Evolutionary conservation across 1,140 invertebrate species (phyloP).

Genomic region (Trypoxylus dichotomus): DNA sequence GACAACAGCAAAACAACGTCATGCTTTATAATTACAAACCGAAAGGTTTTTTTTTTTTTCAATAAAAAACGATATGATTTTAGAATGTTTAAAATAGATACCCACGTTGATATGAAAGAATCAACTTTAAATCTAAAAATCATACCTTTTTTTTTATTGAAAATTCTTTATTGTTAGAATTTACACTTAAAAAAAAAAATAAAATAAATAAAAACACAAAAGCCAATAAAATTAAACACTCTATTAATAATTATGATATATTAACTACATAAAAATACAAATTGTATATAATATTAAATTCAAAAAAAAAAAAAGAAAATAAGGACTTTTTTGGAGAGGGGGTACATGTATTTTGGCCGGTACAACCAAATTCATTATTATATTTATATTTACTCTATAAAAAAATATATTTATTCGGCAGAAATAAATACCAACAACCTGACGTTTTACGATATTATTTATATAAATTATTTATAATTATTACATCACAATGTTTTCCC

Average conservation of each 20-base stretch:
- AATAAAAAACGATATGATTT: no score
- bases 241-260: constrained; percentile 4
- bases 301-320: not conserved
- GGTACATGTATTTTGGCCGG: not conserved
- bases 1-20: no score
- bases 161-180: no score
- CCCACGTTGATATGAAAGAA: no score
- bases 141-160: no score
- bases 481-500: not conserved
- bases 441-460: constrained; percentile 1
- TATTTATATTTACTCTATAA: constrained; percentile 6
- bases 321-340: not conserved
- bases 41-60: no score
- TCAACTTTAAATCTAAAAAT: no score
- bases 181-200: not conserved
- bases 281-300: constrained; percentile 13
- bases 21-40: no score
- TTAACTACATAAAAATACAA: constrained; percentile 19
- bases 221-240: constrained; percentile 13
- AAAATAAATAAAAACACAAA: constrained; percentile 7
- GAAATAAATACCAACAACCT: constrained; percentile 6
- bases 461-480: constrained; percentile 10
- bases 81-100: no score
- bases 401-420: not conserved
- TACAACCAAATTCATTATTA: not conserved